Conservation (phyloP, 2,888 invertebrate species). For the Crematogaster levior region DNA sequence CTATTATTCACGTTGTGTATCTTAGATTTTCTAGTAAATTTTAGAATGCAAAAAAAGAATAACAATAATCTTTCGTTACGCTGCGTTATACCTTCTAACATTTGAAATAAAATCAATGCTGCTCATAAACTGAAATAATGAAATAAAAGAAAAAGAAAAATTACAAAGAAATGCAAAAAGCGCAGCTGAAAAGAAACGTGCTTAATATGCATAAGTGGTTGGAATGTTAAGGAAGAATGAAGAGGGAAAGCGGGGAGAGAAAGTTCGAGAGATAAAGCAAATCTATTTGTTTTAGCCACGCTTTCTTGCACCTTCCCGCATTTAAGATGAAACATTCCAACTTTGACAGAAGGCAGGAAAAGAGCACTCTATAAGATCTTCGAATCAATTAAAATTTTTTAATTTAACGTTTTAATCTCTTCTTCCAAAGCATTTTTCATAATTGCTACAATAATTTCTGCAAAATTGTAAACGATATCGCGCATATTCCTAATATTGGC, state of each 20-base stretch:
- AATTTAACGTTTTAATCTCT: not conserved
- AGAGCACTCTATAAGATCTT: not conserved
- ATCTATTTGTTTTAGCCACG: conserved; percentile 22
- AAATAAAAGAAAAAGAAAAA: not conserved
- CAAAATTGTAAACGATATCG: not conserved
- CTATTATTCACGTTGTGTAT: not conserved
- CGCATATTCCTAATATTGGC: not conserved
- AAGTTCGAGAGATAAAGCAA: conserved; percentile 19
- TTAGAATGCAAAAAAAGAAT: not conserved
- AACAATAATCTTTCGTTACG: not conserved
- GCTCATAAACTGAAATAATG: not conserved
- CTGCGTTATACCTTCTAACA: not conserved
- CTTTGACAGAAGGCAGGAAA: not conserved
- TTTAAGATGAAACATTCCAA: not conserved
- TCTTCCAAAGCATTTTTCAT: not conserved
- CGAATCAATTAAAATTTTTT: not conserved
- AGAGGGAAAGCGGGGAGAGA: conserved; percentile 3
- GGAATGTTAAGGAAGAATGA: not conserved
- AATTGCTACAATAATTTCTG: not conserved
- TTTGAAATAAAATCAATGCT: not conserved
- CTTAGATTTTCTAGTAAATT: not conserved
- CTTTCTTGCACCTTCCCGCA: conserved; percentile 30
- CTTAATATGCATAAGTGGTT: not conserved
- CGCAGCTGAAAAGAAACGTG: not conserved
- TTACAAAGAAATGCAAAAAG: not conserved